Base-by-base conservation (phyloP, 2,888 invertebrate species). In the Chrysolina haemoptera region DNA sequence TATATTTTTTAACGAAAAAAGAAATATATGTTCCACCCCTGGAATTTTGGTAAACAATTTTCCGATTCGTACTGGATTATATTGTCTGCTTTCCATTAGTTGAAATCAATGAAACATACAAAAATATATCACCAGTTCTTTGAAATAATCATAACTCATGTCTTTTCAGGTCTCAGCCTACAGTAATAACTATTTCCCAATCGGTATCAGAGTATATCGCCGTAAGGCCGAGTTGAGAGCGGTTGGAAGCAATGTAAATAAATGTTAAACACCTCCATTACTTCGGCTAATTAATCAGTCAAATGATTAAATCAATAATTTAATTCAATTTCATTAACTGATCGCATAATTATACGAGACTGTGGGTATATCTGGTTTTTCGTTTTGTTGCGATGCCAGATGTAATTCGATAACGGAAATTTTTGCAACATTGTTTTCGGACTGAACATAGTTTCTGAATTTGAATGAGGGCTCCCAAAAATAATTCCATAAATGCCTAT, bases 311-410 rank as follows among this genome's bases (percentile, higher is more conserved):
- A 74, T 74, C 74, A 74, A 70, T 74, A 71, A 69, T 74, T 74
- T 68, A 74, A 74, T 74, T 71, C 71, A 71, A 64, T 71, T 71
- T 67, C 63, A 62, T 63, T 74, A 71, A 74, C 70, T 68, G 71
- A 71, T 74, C 67, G 62, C 69, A 70, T 70, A 73, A 73, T 70
- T 73, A 73, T 73, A 68, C 41, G 59, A 64, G 59, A 50, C 22
- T 70, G 41, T 62, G 71, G 66, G 66, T 71, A 62, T 27, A 50
- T 63, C 68, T 55, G 48, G 35, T 68, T 18, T 62, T n/a, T n/a
- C n/a, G n/a, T n/a, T n/a, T 55, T 48, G 16, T 35, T 64, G 48
- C 18, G 18, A 50, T 16, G n/a, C 6, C 1, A 16, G 16, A 50
- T 1, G 50, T 8, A 22, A 22, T 27, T 12, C 18, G 11, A 53